Evolutionary conservation across 2,888 invertebrate genomes (phyloP).

Genomic region (Nomada fucata): DNA sequence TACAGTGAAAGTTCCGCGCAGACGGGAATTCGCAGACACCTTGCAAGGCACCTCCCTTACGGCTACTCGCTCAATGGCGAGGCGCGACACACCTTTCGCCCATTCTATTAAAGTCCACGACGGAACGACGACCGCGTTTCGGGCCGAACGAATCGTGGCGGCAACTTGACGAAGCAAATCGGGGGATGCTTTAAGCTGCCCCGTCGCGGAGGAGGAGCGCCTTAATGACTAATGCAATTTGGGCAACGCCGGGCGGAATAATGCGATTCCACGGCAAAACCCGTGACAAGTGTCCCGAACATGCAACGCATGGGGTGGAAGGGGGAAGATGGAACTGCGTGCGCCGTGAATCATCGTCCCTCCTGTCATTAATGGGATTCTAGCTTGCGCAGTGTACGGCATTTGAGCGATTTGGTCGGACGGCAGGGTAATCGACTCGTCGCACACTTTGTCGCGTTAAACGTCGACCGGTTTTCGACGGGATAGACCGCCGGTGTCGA

Average conservation of each 20-base stretch:
- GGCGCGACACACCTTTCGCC: neutral
- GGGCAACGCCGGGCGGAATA: conserved; percentile 13
- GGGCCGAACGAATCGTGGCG: neutral
- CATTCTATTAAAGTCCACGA: neutral
- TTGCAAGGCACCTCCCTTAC: neutral
- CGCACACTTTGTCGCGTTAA: neutral
- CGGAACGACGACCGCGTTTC: neutral
- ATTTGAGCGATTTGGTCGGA: conserved; percentile 25
- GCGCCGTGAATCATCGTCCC: conserved; percentile 65
- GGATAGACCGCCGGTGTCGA: conserved; percentile 25
- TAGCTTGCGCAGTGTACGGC: conserved; percentile 30
- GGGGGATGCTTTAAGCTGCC: neutral
- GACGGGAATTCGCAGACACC: neutral
- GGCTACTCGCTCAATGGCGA: neutral
- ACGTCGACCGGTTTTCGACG: conserved; percentile 19
- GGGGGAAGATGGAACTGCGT: conserved; percentile 46
- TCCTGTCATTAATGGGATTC: conserved; percentile 66
- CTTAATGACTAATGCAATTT: conserved; percentile 36
- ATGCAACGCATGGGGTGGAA: conserved; percentile 44
- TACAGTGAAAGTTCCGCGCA: too few relatives aligned
- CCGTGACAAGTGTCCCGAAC: conserved; percentile 54
- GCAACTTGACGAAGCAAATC: neutral
- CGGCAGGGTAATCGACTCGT: conserved; percentile 33
- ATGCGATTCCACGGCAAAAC: conserved; percentile 58
- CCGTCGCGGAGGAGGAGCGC: neutral